Base-by-base conservation (phyloP, 2,113 vertebrate species). In the Eolophus roseicapilla region DNA sequence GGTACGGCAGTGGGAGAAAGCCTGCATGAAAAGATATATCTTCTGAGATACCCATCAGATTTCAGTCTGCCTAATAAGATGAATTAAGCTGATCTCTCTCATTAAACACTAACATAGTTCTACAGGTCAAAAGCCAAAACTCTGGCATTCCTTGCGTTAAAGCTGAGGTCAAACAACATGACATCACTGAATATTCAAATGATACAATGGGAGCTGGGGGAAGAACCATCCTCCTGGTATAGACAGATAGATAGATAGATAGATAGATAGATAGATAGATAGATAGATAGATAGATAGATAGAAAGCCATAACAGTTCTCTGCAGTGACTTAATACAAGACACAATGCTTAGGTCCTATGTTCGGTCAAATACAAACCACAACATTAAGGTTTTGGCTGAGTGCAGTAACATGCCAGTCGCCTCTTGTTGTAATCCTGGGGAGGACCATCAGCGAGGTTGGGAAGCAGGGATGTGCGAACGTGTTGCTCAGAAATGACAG, bases 131-230 rank as follows among this genome's bases (percentile, higher is more conserved):
- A 86, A 91, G 80, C 55, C 90, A 92, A 85, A 88, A 96, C 11
- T 7, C 24, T 90, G 70, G 71, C 85, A 91, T 84, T 73, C 88
- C 60, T 80, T 33, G 44, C 0, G 0, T 70, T 95, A 88, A 91
- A 74, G 81, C 1, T 0, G 64, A 69, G 65, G 86, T 94, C 91
- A 97, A 83, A 75, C 60, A 77, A 81, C 62, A 25, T 86, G 74
- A 82, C 77, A 96, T 94, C 84, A 95, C 41, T 92, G 88, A 78
- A 89, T 82, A 84, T 77, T 85, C 88, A 97, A 89, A 93, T 50
- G 25, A 23, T 28, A 62, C 17, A 24, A 8, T 6, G 14, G 55
- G 64, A 83, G 37, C 55, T 9, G 9, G 70, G 35, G 80, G 67
- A 91, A 94, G 73, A 93, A 39, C 33, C 50, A 81, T 62, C 55